phyloP scores from a whole-genome alignment of 2,113 vertebrate species.

The Strix aluco region DNA sequence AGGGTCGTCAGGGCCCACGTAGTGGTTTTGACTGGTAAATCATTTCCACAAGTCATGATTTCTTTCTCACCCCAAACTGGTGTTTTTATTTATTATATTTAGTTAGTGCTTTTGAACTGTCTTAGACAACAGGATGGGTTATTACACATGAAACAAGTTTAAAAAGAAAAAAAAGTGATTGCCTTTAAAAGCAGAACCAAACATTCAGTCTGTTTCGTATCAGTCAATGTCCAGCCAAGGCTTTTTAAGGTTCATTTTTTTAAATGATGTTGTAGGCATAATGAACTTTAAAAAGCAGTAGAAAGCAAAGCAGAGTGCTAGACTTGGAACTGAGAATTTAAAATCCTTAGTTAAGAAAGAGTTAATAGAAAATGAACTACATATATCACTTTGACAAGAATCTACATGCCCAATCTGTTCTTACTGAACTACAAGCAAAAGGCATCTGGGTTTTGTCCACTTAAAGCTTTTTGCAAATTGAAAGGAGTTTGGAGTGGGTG shows the following conservation, averaged over 20 bases:
- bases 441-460: constrained; percentile 76
- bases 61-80: not conserved
- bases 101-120: not conserved
- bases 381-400: constrained; percentile 69
- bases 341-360: constrained; percentile 67
- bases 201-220: constrained; percentile 2
- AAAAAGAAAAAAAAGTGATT: not conserved
- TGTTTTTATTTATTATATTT: not conserved
- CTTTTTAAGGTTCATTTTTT: constrained; percentile 39
- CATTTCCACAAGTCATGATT: not conserved
- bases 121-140: constrained; percentile 21
- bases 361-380: constrained; percentile 70
- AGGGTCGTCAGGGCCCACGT: not conserved
- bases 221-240: not conserved
- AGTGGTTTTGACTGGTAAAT: not conserved
- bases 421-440: constrained; percentile 68
- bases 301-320: constrained; percentile 44
- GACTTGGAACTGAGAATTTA: constrained; percentile 11
- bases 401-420: constrained; percentile 75
- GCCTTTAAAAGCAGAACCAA: constrained; percentile 42
- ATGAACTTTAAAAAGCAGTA: constrained; percentile 44
- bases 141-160: not conserved
- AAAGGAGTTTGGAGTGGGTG: constrained; percentile 76
- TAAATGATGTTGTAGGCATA: not conserved
- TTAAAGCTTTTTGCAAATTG: constrained; percentile 76